These are phyloP conservation scores for Coregonus sp. DNA, from an alignment of 2,797 vertebrate genomes.

Conservation along the genomic window DNA sequence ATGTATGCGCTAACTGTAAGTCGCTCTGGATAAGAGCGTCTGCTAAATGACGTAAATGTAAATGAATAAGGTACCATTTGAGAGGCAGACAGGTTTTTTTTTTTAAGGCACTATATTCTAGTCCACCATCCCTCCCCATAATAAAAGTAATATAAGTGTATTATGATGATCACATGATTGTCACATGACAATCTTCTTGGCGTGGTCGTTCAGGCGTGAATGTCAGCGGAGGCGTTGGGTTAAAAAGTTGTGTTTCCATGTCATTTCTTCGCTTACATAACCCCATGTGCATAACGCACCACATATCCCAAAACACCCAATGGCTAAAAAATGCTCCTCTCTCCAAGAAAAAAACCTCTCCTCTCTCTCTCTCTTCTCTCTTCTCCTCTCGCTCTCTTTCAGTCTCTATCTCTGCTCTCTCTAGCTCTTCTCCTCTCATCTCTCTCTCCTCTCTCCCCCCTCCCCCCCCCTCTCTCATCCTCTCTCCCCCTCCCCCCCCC, in stretches of 20 bases:
- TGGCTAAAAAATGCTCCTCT: too few species aligned
- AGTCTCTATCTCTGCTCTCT: constrained; percentile 18
- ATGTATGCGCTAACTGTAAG: too few species aligned
- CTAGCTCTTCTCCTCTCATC: too few species aligned
- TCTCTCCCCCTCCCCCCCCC: constrained; percentile 40
- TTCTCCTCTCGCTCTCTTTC: constrained; percentile 9
- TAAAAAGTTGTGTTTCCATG: constrained; percentile 46
- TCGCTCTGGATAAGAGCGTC: too few species aligned
- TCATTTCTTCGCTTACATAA: not conserved
- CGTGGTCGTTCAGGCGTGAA: constrained; percentile 48
- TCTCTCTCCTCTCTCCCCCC: not conserved
- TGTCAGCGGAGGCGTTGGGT: constrained; percentile 43
- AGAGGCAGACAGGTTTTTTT: too few species aligned
- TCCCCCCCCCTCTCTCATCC: not conserved
- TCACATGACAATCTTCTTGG: constrained; percentile 22
- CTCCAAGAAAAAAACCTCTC: not conserved
- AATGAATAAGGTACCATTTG: not conserved
- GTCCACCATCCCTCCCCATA: not conserved
- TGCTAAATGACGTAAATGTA: too few species aligned
- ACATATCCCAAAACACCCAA: too few species aligned
- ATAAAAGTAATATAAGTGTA: not conserved
- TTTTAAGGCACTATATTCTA: not conserved
- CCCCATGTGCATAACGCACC: constrained; percentile 3
- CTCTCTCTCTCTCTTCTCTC: constrained; percentile 14
- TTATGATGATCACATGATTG: not conserved